phyloP scores from a whole-genome alignment of 1,140 invertebrate genomes.

The Penaeus indicus region DNA sequence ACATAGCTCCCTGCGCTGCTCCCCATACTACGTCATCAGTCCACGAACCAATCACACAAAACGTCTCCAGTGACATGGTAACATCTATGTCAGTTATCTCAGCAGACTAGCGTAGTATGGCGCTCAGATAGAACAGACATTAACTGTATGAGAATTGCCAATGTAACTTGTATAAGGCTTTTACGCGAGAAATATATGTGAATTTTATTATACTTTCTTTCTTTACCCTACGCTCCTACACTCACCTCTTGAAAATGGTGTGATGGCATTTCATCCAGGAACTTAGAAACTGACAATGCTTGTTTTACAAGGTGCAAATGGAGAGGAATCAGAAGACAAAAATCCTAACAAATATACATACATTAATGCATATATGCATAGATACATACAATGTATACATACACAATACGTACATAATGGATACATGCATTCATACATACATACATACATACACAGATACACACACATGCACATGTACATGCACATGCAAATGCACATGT shows the following conservation, averaged over 20 bases:
- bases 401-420: neutral
- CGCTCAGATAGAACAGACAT: constrained; percentile 50
- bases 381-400: constrained; percentile 12
- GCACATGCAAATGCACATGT: neutral
- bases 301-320: too few relatives aligned
- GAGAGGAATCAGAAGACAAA: too few relatives aligned
- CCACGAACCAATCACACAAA: constrained; percentile 46
- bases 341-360: neutral
- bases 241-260: neutral
- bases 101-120: constrained; percentile 24
- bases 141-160: constrained; percentile 57
- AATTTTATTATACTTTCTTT: constrained; percentile 56
- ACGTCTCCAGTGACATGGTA: constrained; percentile 1
- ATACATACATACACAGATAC: neutral
- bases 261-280: neutral
- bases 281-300: neutral
- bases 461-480: neutral
- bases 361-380: constrained; percentile 34
- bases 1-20: constrained; percentile 44
- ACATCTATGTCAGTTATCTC: constrained; percentile 14
- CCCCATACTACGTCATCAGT: constrained; percentile 52
- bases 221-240: neutral
- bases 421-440: constrained; percentile 3
- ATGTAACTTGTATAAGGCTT: constrained; percentile 64
- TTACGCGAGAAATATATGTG: constrained; percentile 64